Base-by-base conservation (phyloP, 2,113 vertebrate species). In the Sinocyclocheilus rhinocerous region DNA sequence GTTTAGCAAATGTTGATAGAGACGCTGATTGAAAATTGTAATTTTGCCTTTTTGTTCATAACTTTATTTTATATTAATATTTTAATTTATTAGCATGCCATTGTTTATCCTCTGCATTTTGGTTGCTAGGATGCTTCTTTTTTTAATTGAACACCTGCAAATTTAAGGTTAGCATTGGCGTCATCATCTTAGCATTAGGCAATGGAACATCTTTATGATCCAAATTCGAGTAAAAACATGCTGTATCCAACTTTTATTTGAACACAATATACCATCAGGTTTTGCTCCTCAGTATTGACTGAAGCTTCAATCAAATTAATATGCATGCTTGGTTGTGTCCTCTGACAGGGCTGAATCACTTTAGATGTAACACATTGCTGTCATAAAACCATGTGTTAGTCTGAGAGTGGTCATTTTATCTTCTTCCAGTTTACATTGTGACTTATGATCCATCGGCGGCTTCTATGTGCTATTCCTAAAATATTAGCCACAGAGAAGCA, bases 381-480 rank as follows among this genome's bases (percentile, higher is more conserved):
- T 33, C 75, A 57, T 78, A 57, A 57, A 78, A 20, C 52, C 1
- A 12, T 77, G 48, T 63, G 9, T 65, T 77, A 52, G 5, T 50
- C 50, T 45, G 72, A 84, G 61, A 63, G 57, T n/a, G 73, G 16
- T 42, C 57, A 48, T 76, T 76, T 84, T 76, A 26, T 29, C 15
- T 87, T 86, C 80, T 9, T 83, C 10, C 72, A 9, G 29, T 83
- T 67, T 50, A 29, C 70, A 52, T 39, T 26, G 4, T 76, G 59
- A 78, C 22, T 45, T 61, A 81, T 26, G 78, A 63, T 63, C 33
- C 2, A 20, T 59, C 6, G 42, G 24, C 10, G 2, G 13, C 55
- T 39, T 50, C 13, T n/a, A 18, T 36, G 12, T 4, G 22, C 33
- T 22, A 3, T 63, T 20, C 36, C 65, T 55, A n/a, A 26, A 8